A percentile compares a stretch with the other conserved stretches of the same genome.
Conservation (phyloP, 1,140 invertebrate genomes). For the Cherax quadricarinatus region DNA sequence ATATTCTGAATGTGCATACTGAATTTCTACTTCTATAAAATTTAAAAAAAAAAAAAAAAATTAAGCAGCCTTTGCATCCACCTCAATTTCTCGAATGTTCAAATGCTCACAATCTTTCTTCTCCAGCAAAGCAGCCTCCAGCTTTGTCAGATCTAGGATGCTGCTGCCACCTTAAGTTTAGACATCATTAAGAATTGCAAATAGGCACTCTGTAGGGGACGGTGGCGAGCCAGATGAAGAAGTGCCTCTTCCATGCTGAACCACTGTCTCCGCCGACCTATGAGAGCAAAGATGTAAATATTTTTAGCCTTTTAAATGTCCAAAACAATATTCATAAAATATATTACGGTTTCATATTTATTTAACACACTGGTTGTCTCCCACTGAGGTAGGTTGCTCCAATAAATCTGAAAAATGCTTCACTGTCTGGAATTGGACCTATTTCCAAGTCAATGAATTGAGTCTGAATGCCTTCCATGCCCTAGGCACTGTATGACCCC, state of each 20-base stretch:
- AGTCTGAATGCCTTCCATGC: too few species aligned
- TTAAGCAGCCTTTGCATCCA: too few species aligned
- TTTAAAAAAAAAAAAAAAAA: background rate
- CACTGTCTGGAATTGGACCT: too few species aligned
- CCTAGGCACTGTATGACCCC: too few species aligned
- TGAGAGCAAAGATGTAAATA: constrained; percentile 61
- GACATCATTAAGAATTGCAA: constrained; percentile 76
- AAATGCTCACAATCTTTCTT: background rate
- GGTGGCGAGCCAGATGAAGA: constrained; percentile 89
- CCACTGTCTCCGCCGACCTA: constrained; percentile 92
- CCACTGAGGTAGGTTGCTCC: too few species aligned
- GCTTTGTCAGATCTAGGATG: constrained; percentile 16
- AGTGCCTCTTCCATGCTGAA: constrained; percentile 92
- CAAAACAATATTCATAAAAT: background rate
- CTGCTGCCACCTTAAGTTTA: constrained; percentile 43
- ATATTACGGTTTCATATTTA: too few species aligned
- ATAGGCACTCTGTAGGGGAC: constrained; percentile 92
- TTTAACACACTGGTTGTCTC: too few species aligned
- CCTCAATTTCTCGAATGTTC: background rate
- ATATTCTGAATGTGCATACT: background rate
- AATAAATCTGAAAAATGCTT: too few species aligned
- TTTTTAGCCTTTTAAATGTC: background rate
- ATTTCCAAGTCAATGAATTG: too few species aligned
- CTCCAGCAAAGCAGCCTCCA: constrained; percentile 10
- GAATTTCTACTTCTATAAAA: background rate